A percentile compares a stretch with the other conserved stretches of the same genome.
Conservation (phyloP, 1,140 invertebrate genomes). For the Lysiphlebus fabarum region DNA sequence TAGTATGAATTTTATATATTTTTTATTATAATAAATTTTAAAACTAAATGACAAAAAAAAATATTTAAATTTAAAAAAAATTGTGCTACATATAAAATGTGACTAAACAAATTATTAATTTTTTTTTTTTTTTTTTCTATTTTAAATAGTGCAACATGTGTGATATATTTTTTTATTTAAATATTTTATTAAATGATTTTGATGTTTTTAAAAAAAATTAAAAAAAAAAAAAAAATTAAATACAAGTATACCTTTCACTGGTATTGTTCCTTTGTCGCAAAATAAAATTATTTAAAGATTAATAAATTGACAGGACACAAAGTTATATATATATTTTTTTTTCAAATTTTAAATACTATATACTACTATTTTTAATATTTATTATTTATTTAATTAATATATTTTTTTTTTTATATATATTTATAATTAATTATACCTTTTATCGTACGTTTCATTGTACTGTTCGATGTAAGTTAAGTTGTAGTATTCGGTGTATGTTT, state of each 20-base stretch:
- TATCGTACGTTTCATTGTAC: constrained; percentile 24
- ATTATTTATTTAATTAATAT: not conserved
- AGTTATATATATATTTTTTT: not conserved
- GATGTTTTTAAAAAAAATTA: not conserved
- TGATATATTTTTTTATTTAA: constrained; percentile 1
- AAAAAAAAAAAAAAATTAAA: no score
- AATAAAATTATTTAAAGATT: constrained; percentile 1
- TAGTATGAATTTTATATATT: no score
- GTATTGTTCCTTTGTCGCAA: constrained; percentile 44
- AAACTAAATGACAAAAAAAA: no score
- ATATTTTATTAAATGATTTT: constrained; percentile 1
- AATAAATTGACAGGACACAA: not conserved
- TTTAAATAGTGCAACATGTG: no score
- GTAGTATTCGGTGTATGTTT: constrained; percentile 22
- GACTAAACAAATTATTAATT: no score
- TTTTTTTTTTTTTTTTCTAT: no score
- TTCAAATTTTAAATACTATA: constrained; percentile 1
- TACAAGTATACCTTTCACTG: constrained; percentile 38
- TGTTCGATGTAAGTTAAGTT: constrained; percentile 22
- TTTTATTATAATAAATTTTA: no score
- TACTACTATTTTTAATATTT: constrained; percentile 5
- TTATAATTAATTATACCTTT: constrained; percentile 17
- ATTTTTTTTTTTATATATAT: not conserved
- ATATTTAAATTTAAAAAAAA: no score
- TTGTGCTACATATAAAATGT: no score